Base-by-base conservation (phyloP, 2,888 invertebrate genomes). In the Heptascelio sp. region DNA sequence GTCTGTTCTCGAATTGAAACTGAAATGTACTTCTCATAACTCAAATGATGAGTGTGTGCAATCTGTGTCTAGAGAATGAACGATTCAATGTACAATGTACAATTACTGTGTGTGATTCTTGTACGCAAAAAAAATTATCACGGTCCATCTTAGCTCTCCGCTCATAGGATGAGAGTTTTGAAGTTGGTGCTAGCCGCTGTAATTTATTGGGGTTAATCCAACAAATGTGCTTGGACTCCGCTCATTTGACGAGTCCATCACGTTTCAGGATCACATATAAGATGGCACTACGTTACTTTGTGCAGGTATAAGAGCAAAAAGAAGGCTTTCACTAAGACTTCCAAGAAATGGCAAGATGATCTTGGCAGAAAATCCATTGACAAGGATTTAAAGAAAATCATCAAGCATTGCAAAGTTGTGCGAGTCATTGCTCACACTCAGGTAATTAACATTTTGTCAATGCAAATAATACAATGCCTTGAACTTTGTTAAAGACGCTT, bases 311-410 rank as follows among this genome's bases (percentile, higher is more conserved):
- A 98, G 95, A 98, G 98, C 94, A 99, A 99, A 97, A 99, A 99
- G 98, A 99, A 99, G 98, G 99, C 99, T 86, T 99, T 99, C 95
- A 98, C 98, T 88, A 99, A 99, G 94, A 96, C 98, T 85, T 97
- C 98, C 93, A 99, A 99, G 95, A 99, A 99, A 94, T 99, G 99
- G 99, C 97, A 98, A 90, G 99, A 99, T 95, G 98, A 98, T 91
- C 96, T 98, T 89, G 99, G 99, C 80, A 98, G 98, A 93, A 98
- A 99, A 94, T 98, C 98, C 86, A 99, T 99, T 93, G 99, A 99
- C 90, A 97, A 98, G 89, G 99, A 99, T 92, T 97, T 99, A 93
- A 97, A 97, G 94, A 99, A 99, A 94, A 99, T 99, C 96, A 96
- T 98, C 93, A 99, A 99, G 90, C 99, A 99, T 95, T 99, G 99